Base-by-base conservation (phyloP, 2,888 invertebrate genomes). In the Apomyelois bistriatella region DNA sequence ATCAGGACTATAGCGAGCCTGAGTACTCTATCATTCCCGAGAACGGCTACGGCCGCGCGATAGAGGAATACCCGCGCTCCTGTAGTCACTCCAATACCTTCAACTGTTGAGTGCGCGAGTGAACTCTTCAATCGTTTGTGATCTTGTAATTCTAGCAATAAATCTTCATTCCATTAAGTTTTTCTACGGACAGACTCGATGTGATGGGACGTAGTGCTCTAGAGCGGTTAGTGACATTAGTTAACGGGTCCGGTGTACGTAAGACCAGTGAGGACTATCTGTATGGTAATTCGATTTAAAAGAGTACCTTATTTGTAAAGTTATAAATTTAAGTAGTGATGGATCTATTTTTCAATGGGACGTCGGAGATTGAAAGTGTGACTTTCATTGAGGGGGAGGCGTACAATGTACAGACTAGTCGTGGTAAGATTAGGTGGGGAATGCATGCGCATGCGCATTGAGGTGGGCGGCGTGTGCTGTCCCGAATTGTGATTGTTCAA, bases 61-160 rank as follows among this genome's bases (percentile, higher is more conserved):
- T 65, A 51, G 85, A 83, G 53, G 85, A 86, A 54, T 87, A 78
- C 75, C 72, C 84, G 62, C 87, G 87, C 61, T 68, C 83, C 60
- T 90, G 90, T 72, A 68, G 79, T 52, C 91, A 89, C 77, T 84
- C 89, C 65, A 89, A 89, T 77, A 90, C 91, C 56, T 91, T 91
- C 78, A 89, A 91, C 82, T 91, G 91, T 84, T 91, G 88, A 91
- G 85, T 62, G 75, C 56, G 56, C 57, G 62, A 61, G 48, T 55
- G 76, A 71, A 78, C 79, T 76, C 69, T 79, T 77, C 72, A 74
- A 81, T 76, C 74, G 65, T 84, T 86, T 87, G 90, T 91, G 90
- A 90, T 90, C 87, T 90, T 90, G 86, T 80, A 88, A 90, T 87
- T 81, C 79, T 90, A 90, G 90, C 90, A 91, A 91, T 91, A 90